These are phyloP conservation scores for Pseudochromis fuscus DNA, from an alignment of 2,797 vertebrate species.

Conservation along the genomic window DNA sequence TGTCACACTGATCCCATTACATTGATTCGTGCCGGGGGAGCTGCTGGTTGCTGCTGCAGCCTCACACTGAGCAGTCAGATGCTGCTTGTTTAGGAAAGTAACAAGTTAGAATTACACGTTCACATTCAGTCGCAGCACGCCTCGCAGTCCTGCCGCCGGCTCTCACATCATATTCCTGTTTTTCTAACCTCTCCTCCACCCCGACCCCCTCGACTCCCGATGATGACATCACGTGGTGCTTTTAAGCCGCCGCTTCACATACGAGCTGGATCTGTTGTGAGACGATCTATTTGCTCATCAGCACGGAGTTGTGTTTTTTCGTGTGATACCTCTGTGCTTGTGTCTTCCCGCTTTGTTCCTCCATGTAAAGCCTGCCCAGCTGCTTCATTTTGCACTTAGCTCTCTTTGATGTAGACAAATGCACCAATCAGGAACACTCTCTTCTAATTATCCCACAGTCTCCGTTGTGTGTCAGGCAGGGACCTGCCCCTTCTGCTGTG, in stretches of 20 bases:
- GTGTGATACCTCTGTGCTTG: slow-evolving; percentile 8
- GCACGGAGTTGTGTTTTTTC: not conserved
- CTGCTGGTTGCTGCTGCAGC: slow-evolving; percentile 32
- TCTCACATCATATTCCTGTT: not conserved
- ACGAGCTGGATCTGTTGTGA: not conserved
- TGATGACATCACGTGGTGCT: slow-evolving; percentile 6
- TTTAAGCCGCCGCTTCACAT: slow-evolving; percentile 6
- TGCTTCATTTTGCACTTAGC: slow-evolving; percentile 39
- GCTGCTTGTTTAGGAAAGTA: slow-evolving; percentile 47
- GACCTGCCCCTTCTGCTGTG: slow-evolving; percentile 18
- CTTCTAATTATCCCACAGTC: slow-evolving; percentile 40
- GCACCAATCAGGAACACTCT: slow-evolving; percentile 52
- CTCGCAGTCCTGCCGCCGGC: not conserved
- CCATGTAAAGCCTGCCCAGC: slow-evolving; percentile 44
- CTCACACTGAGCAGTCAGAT: slow-evolving; percentile 46
- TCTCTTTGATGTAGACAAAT: slow-evolving; percentile 60
- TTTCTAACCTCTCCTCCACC: not conserved
- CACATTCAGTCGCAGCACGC: slow-evolving; percentile 26
- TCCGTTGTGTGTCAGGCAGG: slow-evolving; percentile 14
- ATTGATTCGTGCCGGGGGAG: slow-evolving; percentile 39
- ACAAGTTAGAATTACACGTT: slow-evolving; percentile 21
- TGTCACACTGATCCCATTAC: slow-evolving; percentile 43
- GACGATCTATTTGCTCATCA: not conserved
- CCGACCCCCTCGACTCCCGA: not conserved
- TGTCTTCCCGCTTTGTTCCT: slow-evolving; percentile 37